Evolutionary conservation across 2,113 vertebrate species (phyloP).

Genomic region (Toxostoma redivivum): DNA sequence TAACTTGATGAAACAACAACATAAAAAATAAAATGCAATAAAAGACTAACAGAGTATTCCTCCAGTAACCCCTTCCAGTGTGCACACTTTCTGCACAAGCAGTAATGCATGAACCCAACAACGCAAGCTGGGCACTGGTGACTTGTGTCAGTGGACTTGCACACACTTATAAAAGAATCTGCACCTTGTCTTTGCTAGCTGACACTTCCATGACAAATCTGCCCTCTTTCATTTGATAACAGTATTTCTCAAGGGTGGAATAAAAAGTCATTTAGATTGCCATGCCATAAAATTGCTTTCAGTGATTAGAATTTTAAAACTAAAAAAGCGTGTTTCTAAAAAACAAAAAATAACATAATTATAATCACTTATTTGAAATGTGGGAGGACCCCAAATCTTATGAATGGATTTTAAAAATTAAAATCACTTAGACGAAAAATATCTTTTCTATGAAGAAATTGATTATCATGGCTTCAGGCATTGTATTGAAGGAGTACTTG

Average conservation of each 20-base stretch:
- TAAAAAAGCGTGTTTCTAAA: not conserved
- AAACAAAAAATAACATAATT: not conserved
- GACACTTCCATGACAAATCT: not conserved
- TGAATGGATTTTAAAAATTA: not conserved
- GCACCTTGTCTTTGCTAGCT: not conserved
- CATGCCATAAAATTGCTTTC: not conserved
- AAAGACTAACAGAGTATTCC: conserved; percentile 26
- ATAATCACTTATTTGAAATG: not conserved
- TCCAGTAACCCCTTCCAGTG: not conserved
- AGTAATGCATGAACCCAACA: not conserved
- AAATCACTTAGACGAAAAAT: not conserved
- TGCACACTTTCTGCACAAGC: not conserved
- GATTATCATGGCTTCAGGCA: not conserved
- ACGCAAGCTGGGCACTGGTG: not conserved
- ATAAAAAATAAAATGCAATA: conserved; percentile 32
- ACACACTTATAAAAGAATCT: not conserved
- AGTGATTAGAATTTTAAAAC: not conserved
- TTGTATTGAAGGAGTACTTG: not conserved
- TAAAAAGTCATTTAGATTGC: not conserved
- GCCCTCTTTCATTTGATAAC: not conserved
- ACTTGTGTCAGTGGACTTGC: not conserved
- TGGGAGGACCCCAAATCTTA: not conserved
- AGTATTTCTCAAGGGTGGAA: not conserved
- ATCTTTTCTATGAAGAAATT: not conserved
- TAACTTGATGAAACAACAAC: conserved; percentile 26